phyloP scores from a whole-genome alignment of 1,140 invertebrate genomes.

The Antheraea mylitta region DNA sequence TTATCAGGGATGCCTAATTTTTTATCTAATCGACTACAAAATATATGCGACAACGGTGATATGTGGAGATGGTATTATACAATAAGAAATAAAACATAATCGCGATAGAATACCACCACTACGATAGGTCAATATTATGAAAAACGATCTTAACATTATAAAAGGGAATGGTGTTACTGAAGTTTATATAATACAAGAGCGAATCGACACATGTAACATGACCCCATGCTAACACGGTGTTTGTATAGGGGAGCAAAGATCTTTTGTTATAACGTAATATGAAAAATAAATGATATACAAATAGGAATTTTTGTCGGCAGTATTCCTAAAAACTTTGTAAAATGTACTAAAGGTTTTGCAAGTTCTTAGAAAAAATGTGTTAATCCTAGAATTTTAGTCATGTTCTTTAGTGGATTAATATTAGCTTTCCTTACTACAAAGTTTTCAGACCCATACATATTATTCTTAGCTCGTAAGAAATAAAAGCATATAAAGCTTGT shows the following conservation, averaged over 20 bases:
- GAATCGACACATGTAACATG: conserved; percentile 7
- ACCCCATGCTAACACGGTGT: conserved; percentile 2
- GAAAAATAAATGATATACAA: not conserved
- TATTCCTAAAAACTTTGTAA: not conserved
- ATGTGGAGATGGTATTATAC: too few relatives aligned
- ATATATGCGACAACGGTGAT: too few relatives aligned
- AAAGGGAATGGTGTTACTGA: not conserved
- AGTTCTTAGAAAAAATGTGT: too few relatives aligned
- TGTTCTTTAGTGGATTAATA: too few relatives aligned
- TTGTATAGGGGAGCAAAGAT: conserved; percentile 6
- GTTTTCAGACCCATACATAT: not conserved
- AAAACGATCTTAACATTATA: not conserved
- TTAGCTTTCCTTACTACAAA: too few relatives aligned
- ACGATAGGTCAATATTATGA: too few relatives aligned
- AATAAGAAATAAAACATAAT: too few relatives aligned
- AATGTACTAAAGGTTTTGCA: too few relatives aligned
- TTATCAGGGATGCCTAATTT: too few relatives aligned
- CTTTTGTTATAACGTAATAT: conserved; percentile 3
- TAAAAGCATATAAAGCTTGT: not conserved
- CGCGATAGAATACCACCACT: too few relatives aligned
- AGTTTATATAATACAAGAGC: not conserved
- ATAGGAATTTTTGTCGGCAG: not conserved
- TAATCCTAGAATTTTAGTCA: too few relatives aligned
- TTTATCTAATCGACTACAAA: too few relatives aligned
- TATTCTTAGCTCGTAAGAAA: not conserved